Evolutionary conservation across 2,888 invertebrate species (phyloP).

Genomic region (Sisyra nigra): DNA sequence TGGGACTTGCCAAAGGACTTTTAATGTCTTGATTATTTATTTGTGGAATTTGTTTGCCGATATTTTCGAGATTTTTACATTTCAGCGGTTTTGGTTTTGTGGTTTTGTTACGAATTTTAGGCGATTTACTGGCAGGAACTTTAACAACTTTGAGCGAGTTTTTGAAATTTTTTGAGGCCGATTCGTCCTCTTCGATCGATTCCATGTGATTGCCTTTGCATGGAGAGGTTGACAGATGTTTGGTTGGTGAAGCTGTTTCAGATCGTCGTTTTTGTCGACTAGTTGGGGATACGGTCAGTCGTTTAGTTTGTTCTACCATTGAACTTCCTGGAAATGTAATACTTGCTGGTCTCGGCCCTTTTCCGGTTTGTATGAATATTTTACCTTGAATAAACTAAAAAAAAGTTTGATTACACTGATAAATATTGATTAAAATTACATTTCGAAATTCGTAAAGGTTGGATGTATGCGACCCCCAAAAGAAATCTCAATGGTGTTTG

Average conservation of each 20-base stretch:
- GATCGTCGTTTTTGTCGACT: conserved; percentile 18
- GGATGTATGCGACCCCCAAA: too few relatives aligned
- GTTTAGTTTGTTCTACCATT: conserved; percentile 28
- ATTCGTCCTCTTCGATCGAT: conserved; percentile 6
- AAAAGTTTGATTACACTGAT: conserved; percentile 13
- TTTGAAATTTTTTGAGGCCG: conserved; percentile 1
- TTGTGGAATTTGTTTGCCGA: not conserved
- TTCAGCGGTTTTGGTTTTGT: not conserved
- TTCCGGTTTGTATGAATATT: conserved; percentile 55
- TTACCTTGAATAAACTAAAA: conserved; percentile 61
- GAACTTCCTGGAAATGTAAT: conserved; percentile 36
- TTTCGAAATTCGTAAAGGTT: too few relatives aligned
- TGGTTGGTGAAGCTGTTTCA: conserved; percentile 20
- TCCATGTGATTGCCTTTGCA: conserved; percentile 18
- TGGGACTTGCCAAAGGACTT: conserved; percentile 1
- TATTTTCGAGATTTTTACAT: not conserved
- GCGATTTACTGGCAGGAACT: conserved; percentile 8
- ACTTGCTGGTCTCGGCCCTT: conserved; percentile 47
- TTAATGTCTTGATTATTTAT: not conserved
- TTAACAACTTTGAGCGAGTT: conserved; percentile 13
- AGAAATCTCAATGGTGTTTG: too few relatives aligned
- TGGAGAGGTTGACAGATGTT: conserved; percentile 18
- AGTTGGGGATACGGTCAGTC: conserved; percentile 23
- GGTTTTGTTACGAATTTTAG: conserved; percentile 5
- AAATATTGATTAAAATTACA: too few relatives aligned